Evolutionary conservation across 2,797 vertebrate species (phyloP).

Genomic region (Gobio occitaniae): DNA sequence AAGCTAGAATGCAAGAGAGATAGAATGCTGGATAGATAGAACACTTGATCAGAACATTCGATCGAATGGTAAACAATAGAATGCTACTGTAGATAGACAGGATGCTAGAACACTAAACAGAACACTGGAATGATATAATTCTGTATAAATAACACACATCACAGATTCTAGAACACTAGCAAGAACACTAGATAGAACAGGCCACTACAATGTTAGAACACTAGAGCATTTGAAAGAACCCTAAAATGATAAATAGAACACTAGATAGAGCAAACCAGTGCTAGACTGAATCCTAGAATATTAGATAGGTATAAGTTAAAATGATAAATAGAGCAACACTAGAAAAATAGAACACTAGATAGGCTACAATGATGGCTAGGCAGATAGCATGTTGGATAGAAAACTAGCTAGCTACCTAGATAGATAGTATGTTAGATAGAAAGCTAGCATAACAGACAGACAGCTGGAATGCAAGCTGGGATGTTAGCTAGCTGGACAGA

Average conservation of each 20-base stretch:
- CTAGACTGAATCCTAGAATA: not conserved
- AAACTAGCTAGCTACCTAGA: too few species aligned
- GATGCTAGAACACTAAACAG: not conserved
- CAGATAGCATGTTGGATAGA: too few species aligned
- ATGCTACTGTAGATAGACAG: not conserved
- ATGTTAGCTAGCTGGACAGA: too few species aligned
- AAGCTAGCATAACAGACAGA: too few species aligned
- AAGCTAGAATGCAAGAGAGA: not conserved
- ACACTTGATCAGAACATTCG: not conserved
- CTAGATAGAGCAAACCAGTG: not conserved
- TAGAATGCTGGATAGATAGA: not conserved
- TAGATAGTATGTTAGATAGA: too few species aligned
- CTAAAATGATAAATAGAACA: not conserved
- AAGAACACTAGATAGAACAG: not conserved
- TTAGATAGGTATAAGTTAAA: not conserved
- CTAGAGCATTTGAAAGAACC: not conserved
- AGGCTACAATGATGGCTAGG: not conserved
- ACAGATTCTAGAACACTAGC: not conserved
- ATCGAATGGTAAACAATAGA: not conserved
- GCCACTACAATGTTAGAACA: not conserved
- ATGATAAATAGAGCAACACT: not conserved
- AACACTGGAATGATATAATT: not conserved
- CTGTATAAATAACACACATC: not conserved
- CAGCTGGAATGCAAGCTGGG: too few species aligned
- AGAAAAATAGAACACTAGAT: not conserved